Base-by-base conservation (phyloP, 1,140 invertebrate genomes). In the Saccostrea glomerata region DNA sequence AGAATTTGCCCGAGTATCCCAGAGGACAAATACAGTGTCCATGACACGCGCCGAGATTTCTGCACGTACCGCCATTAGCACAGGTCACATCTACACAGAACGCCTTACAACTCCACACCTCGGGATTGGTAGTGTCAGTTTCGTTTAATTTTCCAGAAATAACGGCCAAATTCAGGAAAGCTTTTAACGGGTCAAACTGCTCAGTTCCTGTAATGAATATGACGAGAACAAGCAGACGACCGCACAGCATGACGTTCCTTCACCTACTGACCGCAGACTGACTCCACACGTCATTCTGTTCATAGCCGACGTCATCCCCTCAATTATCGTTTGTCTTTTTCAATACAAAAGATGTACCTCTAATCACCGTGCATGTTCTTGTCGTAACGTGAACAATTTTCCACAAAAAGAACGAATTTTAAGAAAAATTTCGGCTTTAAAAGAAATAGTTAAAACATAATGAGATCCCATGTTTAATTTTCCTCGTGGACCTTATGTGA, bases 251-350 rank as follows among this genome's bases (percentile, higher is more conserved):
- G 25, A 36, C 30, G 9, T 25, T 15, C 15, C 30, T 3, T 2
- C 70, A 25, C 25, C 25, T 12, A 77, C 23, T 77, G 70, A 77
- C 70, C 70, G 25, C 70, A 77, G 25, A 77, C 25, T 25, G 70
- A 30, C 70, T 15, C 25, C 30, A 77, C 25, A 77, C 70, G 70
- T 77, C 70, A 77, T 77, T 77, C 25, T 30, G 25, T 30, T 77
- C 25, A 77, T 36, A 2, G 11, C 30, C 25, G 13, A 77, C 23
- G 70, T 77, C 70, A 30, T 25, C 6, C 25, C 12, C 25, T 63
- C 58, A 63, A 63, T 63, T 63, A 20, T 63, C 25, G 7, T 30
- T 25, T 15, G 15, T 25, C 23, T 25, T 25, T 17, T n/a, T 63
- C 6, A 3, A 20, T n/a, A 63, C 58, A 20, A 63, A 20, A 63